phyloP scores from a whole-genome alignment of 2,888 invertebrate genomes.

The Hyposoter didymator region DNA sequence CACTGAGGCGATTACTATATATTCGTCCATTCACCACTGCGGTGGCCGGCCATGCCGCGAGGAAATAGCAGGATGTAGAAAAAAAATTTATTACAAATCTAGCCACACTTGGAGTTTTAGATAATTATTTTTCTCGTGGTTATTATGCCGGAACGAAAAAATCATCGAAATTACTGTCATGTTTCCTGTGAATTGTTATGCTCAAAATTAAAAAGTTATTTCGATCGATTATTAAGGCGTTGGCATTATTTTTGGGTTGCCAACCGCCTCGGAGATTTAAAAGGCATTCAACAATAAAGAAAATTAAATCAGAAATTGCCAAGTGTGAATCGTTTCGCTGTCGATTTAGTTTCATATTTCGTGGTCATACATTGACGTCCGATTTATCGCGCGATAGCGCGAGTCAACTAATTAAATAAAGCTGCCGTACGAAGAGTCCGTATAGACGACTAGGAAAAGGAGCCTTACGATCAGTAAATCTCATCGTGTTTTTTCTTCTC shows the following conservation, averaged over 20 bases:
- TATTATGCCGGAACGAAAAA: background rate
- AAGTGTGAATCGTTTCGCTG: background rate
- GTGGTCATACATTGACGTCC: background rate
- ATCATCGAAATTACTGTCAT: background rate
- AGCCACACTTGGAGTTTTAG: background rate
- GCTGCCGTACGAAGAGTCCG: slow-evolving; percentile 33
- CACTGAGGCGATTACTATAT: slow-evolving; percentile 46
- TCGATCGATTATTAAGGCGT: background rate
- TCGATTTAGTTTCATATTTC: background rate
- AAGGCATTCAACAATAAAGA: no score
- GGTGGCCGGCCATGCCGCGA: slow-evolving; percentile 7
- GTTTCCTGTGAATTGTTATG: background rate
- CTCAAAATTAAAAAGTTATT: background rate
- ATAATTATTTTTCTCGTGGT: slow-evolving; percentile 1
- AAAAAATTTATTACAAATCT: slow-evolving; percentile 12
- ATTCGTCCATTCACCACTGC: slow-evolving; percentile 10
- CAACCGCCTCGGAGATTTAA: no score
- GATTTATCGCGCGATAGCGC: slow-evolving; percentile 34
- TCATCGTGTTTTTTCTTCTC: slow-evolving; percentile 2
- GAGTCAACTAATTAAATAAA: slow-evolving; percentile 58
- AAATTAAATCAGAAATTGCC: background rate
- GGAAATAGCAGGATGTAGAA: slow-evolving; percentile 21
- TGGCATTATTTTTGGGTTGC: no score
- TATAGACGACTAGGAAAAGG: slow-evolving; percentile 21
- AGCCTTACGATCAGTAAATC: slow-evolving; percentile 34